Evolutionary conservation across 1,140 invertebrate species (phyloP).

Genomic region (Lamellibrachia luymesi): DNA sequence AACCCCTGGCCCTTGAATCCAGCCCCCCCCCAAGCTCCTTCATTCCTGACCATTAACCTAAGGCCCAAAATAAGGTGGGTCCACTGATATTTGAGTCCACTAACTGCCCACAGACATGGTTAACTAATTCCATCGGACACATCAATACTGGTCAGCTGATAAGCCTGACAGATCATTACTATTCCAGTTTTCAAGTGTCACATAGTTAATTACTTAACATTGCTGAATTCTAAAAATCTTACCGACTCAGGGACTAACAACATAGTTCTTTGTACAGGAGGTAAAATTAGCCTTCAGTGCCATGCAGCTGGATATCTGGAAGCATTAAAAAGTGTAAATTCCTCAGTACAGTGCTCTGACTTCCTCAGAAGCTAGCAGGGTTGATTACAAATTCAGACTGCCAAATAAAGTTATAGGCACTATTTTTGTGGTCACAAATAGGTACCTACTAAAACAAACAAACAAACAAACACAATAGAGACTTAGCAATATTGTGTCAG

Average conservation of each 20-base stretch:
- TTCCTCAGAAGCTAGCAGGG: neutral
- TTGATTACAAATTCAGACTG: neutral
- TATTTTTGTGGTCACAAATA: neutral
- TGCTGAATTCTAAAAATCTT: neutral
- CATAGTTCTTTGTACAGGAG: neutral
- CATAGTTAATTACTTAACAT: neutral
- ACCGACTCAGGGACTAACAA: neutral
- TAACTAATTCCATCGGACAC: neutral
- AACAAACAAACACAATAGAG: neutral
- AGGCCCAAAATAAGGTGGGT: neutral
- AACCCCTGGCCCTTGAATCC: neutral
- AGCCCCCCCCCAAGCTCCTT: neutral
- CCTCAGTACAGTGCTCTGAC: neutral
- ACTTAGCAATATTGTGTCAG: too few relatives aligned
- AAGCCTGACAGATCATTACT: neutral
- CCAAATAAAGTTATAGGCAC: neutral
- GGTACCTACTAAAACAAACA: neutral
- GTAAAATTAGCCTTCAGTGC: neutral
- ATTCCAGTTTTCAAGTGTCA: neutral
- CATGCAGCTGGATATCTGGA: neutral
- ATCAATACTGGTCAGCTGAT: neutral
- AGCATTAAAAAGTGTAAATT: neutral
- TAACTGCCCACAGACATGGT: neutral
- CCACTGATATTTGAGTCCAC: neutral
- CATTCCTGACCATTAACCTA: slow-evolving; percentile 4